Conservation (phyloP, 2,113 vertebrate species). For the Thamnophis sirtalis region DNA sequence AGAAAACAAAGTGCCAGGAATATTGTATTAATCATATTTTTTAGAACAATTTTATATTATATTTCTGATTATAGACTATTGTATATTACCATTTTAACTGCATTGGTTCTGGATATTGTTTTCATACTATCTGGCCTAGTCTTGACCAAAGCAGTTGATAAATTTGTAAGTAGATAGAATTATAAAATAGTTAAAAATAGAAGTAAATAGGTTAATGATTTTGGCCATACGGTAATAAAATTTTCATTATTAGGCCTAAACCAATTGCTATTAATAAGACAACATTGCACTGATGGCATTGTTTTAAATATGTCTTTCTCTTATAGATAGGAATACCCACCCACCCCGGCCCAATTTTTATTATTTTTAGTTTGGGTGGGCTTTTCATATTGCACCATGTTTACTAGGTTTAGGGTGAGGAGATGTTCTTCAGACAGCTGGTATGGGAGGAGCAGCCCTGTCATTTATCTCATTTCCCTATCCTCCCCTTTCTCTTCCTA, state of each 20-base stretch:
- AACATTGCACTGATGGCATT: background rate
- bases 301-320: constrained; percentile 18
- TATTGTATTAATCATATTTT: background rate
- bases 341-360: background rate
- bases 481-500: background rate
- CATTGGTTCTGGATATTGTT: background rate
- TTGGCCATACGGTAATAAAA: background rate
- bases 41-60: background rate
- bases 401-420: constrained; percentile 45
- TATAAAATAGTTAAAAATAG: background rate
- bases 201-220: background rate
- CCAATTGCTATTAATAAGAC: background rate
- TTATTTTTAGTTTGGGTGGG: constrained; percentile 31
- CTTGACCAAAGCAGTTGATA: background rate
- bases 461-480: constrained; percentile 17
- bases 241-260: background rate
- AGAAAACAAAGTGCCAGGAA: background rate
- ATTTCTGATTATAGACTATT: background rate
- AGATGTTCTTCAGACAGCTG: constrained; percentile 39
- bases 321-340: background rate
- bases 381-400: constrained; percentile 38
- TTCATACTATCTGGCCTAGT: background rate
- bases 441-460: constrained; percentile 41
- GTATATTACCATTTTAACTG: background rate
- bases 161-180: background rate